Base-by-base conservation (phyloP, 2,797 vertebrate species). In the Tarsius wallacei region DNA sequence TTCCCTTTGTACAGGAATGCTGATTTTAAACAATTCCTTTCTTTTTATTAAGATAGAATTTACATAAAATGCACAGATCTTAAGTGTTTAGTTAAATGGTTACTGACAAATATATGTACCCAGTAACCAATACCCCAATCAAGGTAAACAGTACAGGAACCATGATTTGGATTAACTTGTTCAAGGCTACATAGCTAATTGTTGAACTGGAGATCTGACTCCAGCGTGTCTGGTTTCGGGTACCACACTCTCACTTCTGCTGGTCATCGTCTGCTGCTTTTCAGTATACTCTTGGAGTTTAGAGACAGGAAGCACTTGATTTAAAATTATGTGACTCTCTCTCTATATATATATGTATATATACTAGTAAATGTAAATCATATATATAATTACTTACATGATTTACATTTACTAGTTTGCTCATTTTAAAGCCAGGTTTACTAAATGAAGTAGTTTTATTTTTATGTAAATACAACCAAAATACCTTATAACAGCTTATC, bases 361-460 rank as follows among this genome's bases (percentile, higher is more conserved):
- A 36, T 9, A 70, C 66, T 36, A 42, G 42, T 42, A 42, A 42
- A 42, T 42, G 42, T 42, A 42, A 42, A 42, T 42, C 42, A 42
- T 5, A 42, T 42, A 42, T 42, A 0, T 70, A 70, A 86, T 93
- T 85, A n/a, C 51, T 89, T 73, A 36, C 5, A 51, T n/a, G 21
- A 80, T 42, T 82, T 93, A 64, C 31, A 64, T 57, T 57, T 77
- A 70, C 51, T 71, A 78, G 16, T 80, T 81, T 84, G 55, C 8
- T 3, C 7, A 26, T 77, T 94, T 90, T 42, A 28, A 82, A 94
- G 63, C 1, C n/a, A 85, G 16, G 47, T 84, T 95, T 83, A 49
- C 57, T 86, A 21, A 89, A 78, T 81, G 59, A 73, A 61, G 10
- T 71, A 49, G 14, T 82, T 93, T 74, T 82, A 94, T 87, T 93